Conservation (phyloP, 1,140 invertebrate species). For the Rhyzopertha dominica region DNA sequence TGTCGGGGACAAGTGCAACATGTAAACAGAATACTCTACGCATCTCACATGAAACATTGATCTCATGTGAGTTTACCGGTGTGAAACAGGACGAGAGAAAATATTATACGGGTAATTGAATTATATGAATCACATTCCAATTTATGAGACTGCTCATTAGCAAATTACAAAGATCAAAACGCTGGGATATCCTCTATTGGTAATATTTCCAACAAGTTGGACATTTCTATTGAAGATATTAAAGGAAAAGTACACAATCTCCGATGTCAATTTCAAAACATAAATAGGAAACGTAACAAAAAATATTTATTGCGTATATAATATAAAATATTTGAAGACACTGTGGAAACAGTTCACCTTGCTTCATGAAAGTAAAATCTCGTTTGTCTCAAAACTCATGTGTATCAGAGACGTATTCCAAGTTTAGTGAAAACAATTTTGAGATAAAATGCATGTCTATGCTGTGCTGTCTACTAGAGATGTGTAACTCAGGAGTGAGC, state of each 20-base stretch:
- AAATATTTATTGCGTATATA: too few species aligned
- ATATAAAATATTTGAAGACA: too few species aligned
- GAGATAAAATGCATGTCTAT: too few species aligned
- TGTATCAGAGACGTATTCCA: too few species aligned
- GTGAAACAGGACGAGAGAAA: not conserved
- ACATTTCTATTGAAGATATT: conserved; percentile 3
- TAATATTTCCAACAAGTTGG: conserved; percentile 2
- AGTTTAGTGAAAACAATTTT: too few species aligned
- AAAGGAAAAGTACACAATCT: conserved; percentile 1
- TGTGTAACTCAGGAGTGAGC: too few species aligned
- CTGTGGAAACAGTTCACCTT: too few species aligned
- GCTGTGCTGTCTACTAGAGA: too few species aligned
- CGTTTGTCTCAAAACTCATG: too few species aligned
- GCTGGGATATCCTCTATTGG: conserved; percentile 1
- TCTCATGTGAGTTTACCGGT: too few species aligned
- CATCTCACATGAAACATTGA: too few species aligned
- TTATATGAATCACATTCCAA: conserved; percentile 8
- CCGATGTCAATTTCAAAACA: conserved; percentile 5
- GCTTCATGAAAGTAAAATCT: too few species aligned
- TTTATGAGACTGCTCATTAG: conserved; percentile 4
- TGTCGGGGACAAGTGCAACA: conserved; percentile 7
- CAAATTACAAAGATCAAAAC: conserved; percentile 4
- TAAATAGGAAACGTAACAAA: conserved; percentile 1
- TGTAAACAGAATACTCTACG: conserved; percentile 1
- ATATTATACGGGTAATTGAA: conserved; percentile 1